Percentiles rank a stretch among this genome's conserved stretches.
Conservation (phyloP, 2,888 invertebrate species). For the Nemapogon koenigi region DNA sequence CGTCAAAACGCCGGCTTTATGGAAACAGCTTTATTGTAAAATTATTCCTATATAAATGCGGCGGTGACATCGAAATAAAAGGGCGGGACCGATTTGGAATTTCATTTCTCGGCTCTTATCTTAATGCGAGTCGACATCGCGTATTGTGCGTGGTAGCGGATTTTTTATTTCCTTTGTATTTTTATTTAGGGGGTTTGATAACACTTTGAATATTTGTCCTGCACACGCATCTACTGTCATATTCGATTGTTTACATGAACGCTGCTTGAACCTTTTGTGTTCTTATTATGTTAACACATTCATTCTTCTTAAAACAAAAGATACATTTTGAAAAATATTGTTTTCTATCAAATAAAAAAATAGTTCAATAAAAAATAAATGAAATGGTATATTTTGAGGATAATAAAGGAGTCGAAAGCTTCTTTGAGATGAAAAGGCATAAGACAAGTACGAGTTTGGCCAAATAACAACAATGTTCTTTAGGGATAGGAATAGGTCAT, state of each 20-base stretch:
- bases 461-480: too few relatives aligned
- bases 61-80: conserved; percentile 32
- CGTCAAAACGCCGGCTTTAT: conserved; percentile 28
- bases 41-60: conserved; percentile 27
- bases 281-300: too few relatives aligned
- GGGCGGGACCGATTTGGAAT: conserved; percentile 31
- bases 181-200: conserved; percentile 21
- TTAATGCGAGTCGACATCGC: conserved; percentile 30
- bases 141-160: conserved; percentile 17
- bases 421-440: too few relatives aligned
- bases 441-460: too few relatives aligned
- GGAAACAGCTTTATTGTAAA: conserved; percentile 32
- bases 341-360: too few relatives aligned
- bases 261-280: conserved; percentile 3
- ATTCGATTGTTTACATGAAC: conserved; percentile 8
- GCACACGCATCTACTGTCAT: conserved; percentile 4
- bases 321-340: too few relatives aligned
- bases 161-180: conserved; percentile 21
- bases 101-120: conserved; percentile 36
- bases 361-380: too few relatives aligned
- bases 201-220: conserved; percentile 8
- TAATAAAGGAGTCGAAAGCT: too few relatives aligned
- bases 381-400: too few relatives aligned
- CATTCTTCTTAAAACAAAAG: too few relatives aligned
- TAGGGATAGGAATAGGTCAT: too few relatives aligned